Percentiles rank a stretch among this genome's conserved stretches.
Conservation (phyloP, 2,797 vertebrate species). For the Sciurus carolinensis region DNA sequence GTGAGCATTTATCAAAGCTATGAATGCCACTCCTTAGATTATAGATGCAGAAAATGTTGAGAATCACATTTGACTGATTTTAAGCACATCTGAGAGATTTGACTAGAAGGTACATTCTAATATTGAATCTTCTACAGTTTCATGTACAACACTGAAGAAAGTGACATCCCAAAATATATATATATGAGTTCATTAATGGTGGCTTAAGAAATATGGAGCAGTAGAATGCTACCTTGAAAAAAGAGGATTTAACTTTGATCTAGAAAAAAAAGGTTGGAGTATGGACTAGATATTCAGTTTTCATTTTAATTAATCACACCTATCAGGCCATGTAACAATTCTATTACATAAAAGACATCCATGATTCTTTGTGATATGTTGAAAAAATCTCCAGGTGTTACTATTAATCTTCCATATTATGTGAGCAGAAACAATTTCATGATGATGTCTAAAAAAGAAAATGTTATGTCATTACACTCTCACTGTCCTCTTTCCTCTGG, state of each 20-base stretch:
- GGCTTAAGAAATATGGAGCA: constrained; percentile 30
- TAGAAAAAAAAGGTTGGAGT: constrained; percentile 50
- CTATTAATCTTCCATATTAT: constrained; percentile 60
- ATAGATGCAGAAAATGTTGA: constrained; percentile 76
- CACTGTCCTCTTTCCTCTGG: constrained; percentile 61
- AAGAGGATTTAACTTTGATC: constrained; percentile 61
- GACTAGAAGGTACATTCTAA: background rate
- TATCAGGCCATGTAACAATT: constrained; percentile 61
- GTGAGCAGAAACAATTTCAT: constrained; percentile 61
- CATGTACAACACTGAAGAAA: constrained; percentile 76
- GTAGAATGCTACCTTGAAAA: constrained; percentile 37
- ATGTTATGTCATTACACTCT: constrained; percentile 56
- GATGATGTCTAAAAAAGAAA: constrained; percentile 52
- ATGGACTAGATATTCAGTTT: constrained; percentile 64
- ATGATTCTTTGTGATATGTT: constrained; percentile 56
- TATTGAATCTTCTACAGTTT: constrained; percentile 73
- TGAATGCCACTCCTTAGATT: constrained; percentile 69
- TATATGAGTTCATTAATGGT: constrained; percentile 68
- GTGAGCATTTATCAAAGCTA: constrained; percentile 65
- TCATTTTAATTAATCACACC: constrained; percentile 56
- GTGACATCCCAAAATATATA: constrained; percentile 70
- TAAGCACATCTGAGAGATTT: constrained; percentile 70
- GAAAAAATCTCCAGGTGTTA: constrained; percentile 11
- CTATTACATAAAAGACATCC: constrained; percentile 53
- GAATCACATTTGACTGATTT: constrained; percentile 77